phyloP scores from a whole-genome alignment of 2,888 invertebrate genomes.

The Nomada ruficornis region DNA sequence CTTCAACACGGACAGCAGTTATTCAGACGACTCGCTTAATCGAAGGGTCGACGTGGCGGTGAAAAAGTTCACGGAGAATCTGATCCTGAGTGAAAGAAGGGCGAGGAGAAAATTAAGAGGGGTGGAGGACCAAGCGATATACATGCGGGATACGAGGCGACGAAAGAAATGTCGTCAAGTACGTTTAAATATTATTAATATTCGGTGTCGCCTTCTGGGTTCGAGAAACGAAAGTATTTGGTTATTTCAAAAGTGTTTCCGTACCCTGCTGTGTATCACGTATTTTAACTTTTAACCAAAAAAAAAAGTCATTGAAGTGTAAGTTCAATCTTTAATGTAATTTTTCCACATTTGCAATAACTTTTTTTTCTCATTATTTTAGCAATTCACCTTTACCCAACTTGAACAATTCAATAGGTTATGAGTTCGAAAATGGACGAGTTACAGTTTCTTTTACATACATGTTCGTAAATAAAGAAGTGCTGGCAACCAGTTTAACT shows the following conservation, averaged over 20 bases:
- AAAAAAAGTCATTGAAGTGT: no score
- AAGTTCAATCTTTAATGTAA: no score
- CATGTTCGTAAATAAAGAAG: no score
- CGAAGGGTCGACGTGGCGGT: conserved; percentile 74
- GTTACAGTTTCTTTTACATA: no score
- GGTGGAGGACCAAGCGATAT: conserved; percentile 10
- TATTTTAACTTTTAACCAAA: no score
- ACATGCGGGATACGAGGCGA: conserved; percentile 5
- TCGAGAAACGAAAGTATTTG: not conserved
- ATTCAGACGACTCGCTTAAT: conserved; percentile 70
- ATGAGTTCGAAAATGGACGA: no score
- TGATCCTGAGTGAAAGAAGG: conserved; percentile 71
- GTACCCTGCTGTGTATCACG: no score
- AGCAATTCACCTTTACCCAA: no score
- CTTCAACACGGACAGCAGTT: conserved; percentile 49
- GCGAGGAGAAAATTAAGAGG: conserved; percentile 39
- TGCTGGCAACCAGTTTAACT: no score
- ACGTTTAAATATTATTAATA: conserved; percentile 9
- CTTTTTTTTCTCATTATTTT: no score
- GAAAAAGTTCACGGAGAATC: conserved; percentile 68
- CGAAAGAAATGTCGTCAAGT: conserved; percentile 30
- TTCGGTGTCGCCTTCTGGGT: not conserved
- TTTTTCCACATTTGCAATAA: no score
- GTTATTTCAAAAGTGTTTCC: not conserved
- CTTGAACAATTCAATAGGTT: no score